Evolutionary conservation across 2,888 invertebrate species (phyloP).

Genomic region (Pemphredon lugubris): DNA sequence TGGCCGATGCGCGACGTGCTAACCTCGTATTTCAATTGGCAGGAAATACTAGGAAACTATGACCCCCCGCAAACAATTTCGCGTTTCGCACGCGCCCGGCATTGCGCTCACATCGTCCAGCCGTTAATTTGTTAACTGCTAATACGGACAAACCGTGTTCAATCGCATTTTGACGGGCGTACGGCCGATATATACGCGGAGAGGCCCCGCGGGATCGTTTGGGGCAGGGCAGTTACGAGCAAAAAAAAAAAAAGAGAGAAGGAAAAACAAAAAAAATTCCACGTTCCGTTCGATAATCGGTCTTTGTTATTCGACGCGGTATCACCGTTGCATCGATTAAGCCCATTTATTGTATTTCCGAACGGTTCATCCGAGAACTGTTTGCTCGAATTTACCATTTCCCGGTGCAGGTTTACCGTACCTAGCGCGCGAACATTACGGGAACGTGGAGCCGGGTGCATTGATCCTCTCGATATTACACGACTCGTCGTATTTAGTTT

Average conservation of each 20-base stretch:
- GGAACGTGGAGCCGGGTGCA: conserved; percentile 24
- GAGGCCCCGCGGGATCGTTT: neutral
- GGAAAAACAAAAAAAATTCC: neutral
- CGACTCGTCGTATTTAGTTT: conserved; percentile 11
- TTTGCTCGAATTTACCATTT: conserved; percentile 36
- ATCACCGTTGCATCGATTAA: conserved; percentile 32
- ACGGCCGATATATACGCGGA: conserved; percentile 22
- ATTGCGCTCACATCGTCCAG: neutral
- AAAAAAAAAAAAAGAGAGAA: conserved; percentile 5
- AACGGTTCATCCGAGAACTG: conserved; percentile 18
- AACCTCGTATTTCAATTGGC: conserved; percentile 70
- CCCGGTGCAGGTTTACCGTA: neutral
- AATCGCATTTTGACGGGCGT: conserved; percentile 60
- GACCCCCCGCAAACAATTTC: conserved; percentile 36
- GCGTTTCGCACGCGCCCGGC: conserved; percentile 30
- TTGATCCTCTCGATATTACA: conserved; percentile 31
- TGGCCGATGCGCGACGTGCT: conserved; percentile 53
- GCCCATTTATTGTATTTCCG: conserved; percentile 48
- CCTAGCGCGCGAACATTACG: too few species aligned
- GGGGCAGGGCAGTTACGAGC: conserved; percentile 1
- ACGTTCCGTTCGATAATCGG: conserved; percentile 5
- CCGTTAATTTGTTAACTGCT: conserved; percentile 70
- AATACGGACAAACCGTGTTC: conserved; percentile 59
- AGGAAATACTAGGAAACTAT: conserved; percentile 59
- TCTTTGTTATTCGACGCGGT: conserved; percentile 6